Evolutionary conservation across 2,797 vertebrate species (phyloP).

Genomic region (Gallinago solitaria): DNA sequence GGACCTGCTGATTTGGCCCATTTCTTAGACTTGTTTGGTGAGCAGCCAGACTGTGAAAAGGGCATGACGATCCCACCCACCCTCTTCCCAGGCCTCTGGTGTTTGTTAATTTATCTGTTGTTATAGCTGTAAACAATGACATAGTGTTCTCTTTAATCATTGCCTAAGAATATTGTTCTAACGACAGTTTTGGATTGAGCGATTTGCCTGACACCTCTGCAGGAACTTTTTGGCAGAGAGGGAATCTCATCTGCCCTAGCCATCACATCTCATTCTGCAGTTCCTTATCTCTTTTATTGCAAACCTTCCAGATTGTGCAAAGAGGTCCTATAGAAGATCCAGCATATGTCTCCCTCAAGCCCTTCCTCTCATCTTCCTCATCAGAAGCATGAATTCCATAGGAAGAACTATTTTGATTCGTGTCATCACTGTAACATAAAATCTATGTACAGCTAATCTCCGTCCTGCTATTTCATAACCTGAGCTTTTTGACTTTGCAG

Average conservation of each 20-base stretch:
- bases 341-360: background rate
- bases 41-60: background rate
- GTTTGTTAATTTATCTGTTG: constrained; percentile 23
- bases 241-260: background rate
- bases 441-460: background rate
- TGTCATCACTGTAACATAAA: background rate
- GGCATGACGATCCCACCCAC: background rate
- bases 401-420: background rate
- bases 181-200: background rate
- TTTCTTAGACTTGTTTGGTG: background rate
- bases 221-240: background rate
- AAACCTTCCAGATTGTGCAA: background rate
- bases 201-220: background rate
- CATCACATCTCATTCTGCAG: background rate
- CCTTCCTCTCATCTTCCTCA: background rate
- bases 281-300: background rate
- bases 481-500: background rate
- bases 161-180: background rate
- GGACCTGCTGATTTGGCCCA: background rate
- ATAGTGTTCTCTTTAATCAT: background rate
- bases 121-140: constrained; percentile 4
- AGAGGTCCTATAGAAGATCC: background rate
- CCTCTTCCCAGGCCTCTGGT: background rate
- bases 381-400: background rate
- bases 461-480: background rate